Evolutionary conservation across 1,140 invertebrate genomes (phyloP).

Genomic region (Drosophila nikananu): DNA sequence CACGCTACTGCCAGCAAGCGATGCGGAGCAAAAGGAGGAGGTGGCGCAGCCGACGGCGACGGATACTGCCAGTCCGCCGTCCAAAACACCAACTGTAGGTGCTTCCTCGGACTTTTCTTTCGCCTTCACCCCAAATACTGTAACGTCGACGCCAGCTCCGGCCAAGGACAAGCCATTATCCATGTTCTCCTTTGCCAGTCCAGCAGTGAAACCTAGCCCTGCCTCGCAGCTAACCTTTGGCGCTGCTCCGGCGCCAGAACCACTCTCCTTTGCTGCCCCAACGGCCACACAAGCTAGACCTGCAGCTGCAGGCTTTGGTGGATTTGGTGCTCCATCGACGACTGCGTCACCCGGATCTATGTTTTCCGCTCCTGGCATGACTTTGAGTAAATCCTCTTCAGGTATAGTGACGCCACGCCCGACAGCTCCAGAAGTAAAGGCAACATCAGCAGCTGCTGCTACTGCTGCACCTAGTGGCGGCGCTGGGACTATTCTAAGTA

Average conservation of each 20-base stretch:
- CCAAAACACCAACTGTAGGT: background rate
- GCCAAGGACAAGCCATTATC: constrained; percentile 60
- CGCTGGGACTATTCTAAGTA: constrained; percentile 15
- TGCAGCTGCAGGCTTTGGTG: constrained; percentile 34
- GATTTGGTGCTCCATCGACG: constrained; percentile 18
- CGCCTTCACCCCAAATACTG: constrained; percentile 62
- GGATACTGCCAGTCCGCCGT: background rate
- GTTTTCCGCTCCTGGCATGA: constrained; percentile 22
- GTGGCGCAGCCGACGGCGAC: background rate
- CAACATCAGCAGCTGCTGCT: background rate
- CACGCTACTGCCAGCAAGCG: constrained; percentile 17
- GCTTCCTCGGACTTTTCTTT: constrained; percentile 63
- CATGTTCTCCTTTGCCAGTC: constrained; percentile 59
- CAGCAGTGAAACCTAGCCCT: constrained; percentile 17
- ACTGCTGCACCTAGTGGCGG: background rate
- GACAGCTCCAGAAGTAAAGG: background rate
- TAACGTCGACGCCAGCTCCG: constrained; percentile 72
- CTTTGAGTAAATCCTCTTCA: constrained; percentile 4
- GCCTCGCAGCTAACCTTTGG: constrained; percentile 19
- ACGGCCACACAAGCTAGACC: background rate
- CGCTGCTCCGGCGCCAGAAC: background rate
- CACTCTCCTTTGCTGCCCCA: constrained; percentile 41
- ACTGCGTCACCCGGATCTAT: background rate
- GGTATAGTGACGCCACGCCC: background rate
- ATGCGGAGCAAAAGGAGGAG: constrained; percentile 10